A percentile compares a stretch with the other conserved stretches of the same genome.
Conservation (phyloP, 2,113 vertebrate species). For the Romanogobio albipinnatus region DNA sequence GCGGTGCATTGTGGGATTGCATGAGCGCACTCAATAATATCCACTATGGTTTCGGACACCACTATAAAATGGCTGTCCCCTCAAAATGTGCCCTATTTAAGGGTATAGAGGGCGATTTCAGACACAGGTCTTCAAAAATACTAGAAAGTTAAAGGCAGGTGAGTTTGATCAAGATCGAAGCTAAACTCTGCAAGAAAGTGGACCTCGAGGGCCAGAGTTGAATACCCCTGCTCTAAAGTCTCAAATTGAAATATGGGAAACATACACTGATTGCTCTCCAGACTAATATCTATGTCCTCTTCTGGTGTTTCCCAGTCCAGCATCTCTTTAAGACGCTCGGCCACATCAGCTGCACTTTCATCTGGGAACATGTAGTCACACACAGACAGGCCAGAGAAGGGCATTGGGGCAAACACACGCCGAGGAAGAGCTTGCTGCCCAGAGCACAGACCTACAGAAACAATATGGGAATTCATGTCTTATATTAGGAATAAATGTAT, state of each 20-base stretch:
- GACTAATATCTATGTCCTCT: slow-evolving; percentile 65
- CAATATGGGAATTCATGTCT: not conserved
- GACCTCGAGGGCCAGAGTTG: too few species aligned
- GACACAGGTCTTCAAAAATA: too few species aligned
- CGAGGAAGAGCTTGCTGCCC: slow-evolving; percentile 62
- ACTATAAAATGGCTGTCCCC: too few species aligned
- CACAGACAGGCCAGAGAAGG: slow-evolving; percentile 63
- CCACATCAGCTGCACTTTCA: slow-evolving; percentile 68
- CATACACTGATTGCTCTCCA: slow-evolving; percentile 58
- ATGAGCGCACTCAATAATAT: too few species aligned
- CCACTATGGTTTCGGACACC: too few species aligned
- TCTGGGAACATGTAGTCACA: slow-evolving; percentile 79
- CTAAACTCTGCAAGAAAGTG: too few species aligned
- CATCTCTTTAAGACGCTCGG: slow-evolving; percentile 75
- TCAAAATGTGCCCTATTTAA: too few species aligned
- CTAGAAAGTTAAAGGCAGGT: too few species aligned
- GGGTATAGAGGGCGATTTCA: too few species aligned
- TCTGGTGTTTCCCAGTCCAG: slow-evolving; percentile 65
- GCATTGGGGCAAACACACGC: slow-evolving; percentile 70
- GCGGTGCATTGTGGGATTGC: too few species aligned
- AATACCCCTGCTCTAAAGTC: not conserved
- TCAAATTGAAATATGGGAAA: not conserved
- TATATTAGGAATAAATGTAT: not conserved
- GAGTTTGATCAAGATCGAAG: too few species aligned
- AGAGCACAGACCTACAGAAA: slow-evolving; percentile 43